Evolutionary conservation across 2,113 vertebrate genomes (phyloP), one percentile per base, ranked within the genome.

Genomic region (Toxotes chatareus): DNA sequence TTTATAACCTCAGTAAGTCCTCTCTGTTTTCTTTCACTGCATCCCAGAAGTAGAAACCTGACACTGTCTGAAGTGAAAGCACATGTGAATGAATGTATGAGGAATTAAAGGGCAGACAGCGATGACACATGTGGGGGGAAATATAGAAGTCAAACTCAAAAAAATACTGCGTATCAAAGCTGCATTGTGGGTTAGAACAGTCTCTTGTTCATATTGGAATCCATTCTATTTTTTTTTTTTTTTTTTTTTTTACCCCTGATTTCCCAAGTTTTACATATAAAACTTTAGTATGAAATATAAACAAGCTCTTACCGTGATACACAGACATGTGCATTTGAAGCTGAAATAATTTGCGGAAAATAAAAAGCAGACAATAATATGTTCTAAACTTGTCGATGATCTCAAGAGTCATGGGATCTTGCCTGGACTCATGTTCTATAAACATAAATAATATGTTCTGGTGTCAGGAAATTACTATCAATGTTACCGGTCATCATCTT

Each of bases 281-380:
- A 95, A 96, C 55, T 57, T 87, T 91, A 94, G 94, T 97, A 97
- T 96, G 95, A 97, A 97, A 97, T 97, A 97, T 96, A 97, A 97
- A 97, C 96, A 97, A 96, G 95, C 93, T 96, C 96, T 96, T 90
- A 85, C 80, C 86, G 32, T 90, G 94, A 86, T 85, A 95, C 95
- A 94, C 94, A 76, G 82, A 90, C 91, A 88, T 89, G 93, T 92
- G 91, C 94, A 96, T 94, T 23, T 86, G 94, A 96, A 95, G 94
- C 92, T 92, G 75, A 76, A 68, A 73, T 64, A 49, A 38, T 62
- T 75, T 49, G 59, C 11, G 27, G 63, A 46, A 66, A 79, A 81
- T 92, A 93, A 94, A 27, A 93, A 94, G 94, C 94, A 94, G 94
- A 93, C 90, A 93, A 92, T 94, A 95, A 95, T 95, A 95, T 81